phyloP scores from a whole-genome alignment of 2,113 vertebrate genomes.

The Taurulus bubalis region DNA sequence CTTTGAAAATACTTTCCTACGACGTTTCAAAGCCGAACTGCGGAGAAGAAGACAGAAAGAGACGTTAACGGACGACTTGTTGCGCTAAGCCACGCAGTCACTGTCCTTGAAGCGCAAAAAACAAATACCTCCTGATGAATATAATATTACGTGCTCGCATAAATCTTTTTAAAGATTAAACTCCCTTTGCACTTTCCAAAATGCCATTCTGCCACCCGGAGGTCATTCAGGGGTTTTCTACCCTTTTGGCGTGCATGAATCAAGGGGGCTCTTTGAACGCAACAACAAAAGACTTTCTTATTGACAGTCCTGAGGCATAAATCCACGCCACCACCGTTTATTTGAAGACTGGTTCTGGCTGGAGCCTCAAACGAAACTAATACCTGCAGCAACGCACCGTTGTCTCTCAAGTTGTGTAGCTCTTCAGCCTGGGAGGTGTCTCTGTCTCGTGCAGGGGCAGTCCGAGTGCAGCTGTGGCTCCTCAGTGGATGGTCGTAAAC shows the following conservation, averaged over 20 bases:
- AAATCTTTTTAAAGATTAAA: constrained; percentile 56
- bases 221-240: constrained; percentile 68
- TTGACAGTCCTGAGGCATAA: constrained; percentile 49
- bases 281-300: constrained; percentile 67
- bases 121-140: constrained; percentile 9
- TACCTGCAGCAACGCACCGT: constrained; percentile 1
- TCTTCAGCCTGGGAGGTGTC: neutral
- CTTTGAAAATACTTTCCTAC: neutral
- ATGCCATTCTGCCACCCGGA: constrained; percentile 51
- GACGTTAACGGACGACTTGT: neutral
- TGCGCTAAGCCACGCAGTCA: constrained; percentile 12
- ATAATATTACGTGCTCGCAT: constrained; percentile 26
- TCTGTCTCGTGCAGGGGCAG: neutral
- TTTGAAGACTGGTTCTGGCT: neutral
- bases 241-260: constrained; percentile 71
- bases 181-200: constrained; percentile 32
- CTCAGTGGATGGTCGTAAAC: constrained; percentile 35
- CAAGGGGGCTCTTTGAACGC: constrained; percentile 62
- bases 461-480: constrained; percentile 18
- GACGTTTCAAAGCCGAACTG: neutral
- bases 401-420: neutral
- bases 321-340: constrained; percentile 37
- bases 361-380: neutral
- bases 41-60: neutral
- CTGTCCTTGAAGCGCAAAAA: constrained; percentile 21